Conservation (phyloP, 2,888 invertebrate species). For the Geophilus truncorum region DNA sequence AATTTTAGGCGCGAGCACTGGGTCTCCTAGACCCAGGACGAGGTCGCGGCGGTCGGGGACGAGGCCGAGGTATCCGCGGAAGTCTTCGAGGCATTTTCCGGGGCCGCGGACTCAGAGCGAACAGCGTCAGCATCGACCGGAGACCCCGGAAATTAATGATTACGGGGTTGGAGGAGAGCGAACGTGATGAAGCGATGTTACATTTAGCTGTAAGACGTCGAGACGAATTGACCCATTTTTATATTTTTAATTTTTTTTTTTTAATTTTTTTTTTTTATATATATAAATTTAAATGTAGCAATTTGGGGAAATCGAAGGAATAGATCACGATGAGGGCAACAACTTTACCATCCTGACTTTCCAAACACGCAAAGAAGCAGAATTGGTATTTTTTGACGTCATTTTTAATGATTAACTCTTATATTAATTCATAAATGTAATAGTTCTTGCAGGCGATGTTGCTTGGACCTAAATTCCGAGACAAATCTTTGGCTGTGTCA, state of each 20-base stretch:
- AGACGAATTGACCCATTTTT: not conserved
- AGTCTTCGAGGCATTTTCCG: constrained; percentile 42
- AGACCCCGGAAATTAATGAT: constrained; percentile 79
- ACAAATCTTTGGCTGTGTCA: not conserved
- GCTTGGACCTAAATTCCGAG: constrained; percentile 20
- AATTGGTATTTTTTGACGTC: constrained; percentile 53
- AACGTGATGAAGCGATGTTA: constrained; percentile 68
- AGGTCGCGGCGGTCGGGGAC: constrained; percentile 42
- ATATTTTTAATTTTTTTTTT: not conserved
- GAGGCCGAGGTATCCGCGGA: constrained; percentile 38
- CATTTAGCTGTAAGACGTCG: constrained; percentile 71
- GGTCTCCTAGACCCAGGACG: constrained; percentile 41
- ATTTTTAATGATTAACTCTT: not conserved
- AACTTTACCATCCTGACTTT: constrained; percentile 72
- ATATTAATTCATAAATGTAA: not conserved
- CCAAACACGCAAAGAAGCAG: constrained; percentile 70
- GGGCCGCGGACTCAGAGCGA: constrained; percentile 35
- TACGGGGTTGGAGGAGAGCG: constrained; percentile 79
- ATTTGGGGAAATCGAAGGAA: constrained; percentile 82
- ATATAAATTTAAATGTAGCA: too few species aligned
- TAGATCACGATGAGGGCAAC: constrained; percentile 66
- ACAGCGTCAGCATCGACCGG: constrained; percentile 61
- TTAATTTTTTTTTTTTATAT: constrained; percentile 36
- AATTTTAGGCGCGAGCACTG: constrained; percentile 45
- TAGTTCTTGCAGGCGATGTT: constrained; percentile 9